phyloP scores from a whole-genome alignment of 2,888 invertebrate species.

The Sphecodes monilicornis region DNA sequence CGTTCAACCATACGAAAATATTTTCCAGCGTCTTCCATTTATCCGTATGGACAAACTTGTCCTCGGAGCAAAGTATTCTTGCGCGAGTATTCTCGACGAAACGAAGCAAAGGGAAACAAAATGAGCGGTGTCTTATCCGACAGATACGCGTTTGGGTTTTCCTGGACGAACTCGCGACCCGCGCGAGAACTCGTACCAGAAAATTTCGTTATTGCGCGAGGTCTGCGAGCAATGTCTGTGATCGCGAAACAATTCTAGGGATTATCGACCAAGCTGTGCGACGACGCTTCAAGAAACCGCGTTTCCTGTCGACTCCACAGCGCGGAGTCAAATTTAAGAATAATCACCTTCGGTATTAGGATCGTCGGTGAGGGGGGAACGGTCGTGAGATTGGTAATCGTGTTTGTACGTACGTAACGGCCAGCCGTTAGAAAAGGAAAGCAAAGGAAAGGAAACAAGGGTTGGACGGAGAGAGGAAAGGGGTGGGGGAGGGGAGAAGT shows the following conservation, averaged over 20 bases:
- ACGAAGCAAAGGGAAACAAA: not conserved
- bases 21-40: not conserved
- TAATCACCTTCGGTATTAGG: not conserved
- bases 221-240: not conserved
- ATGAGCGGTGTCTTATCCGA: not conserved
- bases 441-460: too few relatives aligned
- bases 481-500: not conserved
- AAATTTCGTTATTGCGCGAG: not conserved
- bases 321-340: not conserved
- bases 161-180: slow-evolving; percentile 35
- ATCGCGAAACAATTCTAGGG: slow-evolving; percentile 1
- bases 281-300: not conserved
- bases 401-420: slow-evolving; percentile 27
- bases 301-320: not conserved
- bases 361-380: not conserved
- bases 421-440: slow-evolving; percentile 39
- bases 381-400: not conserved
- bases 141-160: not conserved
- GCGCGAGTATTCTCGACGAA: slow-evolving; percentile 8
- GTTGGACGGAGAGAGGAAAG: not conserved
- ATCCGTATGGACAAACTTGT: not conserved
- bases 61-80: not conserved
- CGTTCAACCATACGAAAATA: not conserved
- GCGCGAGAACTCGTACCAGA: slow-evolving; percentile 23
- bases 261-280: not conserved